These are phyloP conservation scores for Battus philenor DNA, from an alignment of 1,140 invertebrate species.

Conservation along the genomic window DNA sequence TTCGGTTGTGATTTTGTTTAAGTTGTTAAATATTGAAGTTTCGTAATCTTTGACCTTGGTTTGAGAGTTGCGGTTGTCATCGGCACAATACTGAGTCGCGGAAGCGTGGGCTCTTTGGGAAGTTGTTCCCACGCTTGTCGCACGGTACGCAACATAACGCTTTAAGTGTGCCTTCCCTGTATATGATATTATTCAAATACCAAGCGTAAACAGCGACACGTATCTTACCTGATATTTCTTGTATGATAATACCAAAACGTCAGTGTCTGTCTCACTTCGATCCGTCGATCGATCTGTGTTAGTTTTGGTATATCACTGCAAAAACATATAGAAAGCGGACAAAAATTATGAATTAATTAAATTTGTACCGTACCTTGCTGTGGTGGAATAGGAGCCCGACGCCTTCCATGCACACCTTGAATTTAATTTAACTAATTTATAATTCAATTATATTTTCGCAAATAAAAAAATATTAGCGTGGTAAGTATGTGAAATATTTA, in stretches of 20 bases:
- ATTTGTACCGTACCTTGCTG: constrained; percentile 90
- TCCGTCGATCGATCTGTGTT: not conserved
- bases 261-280: constrained; percentile 2
- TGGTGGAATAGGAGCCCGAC: constrained; percentile 97
- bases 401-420: constrained; percentile 95
- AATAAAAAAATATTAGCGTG: no score
- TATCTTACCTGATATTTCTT: constrained; percentile 50
- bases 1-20: no score
- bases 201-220: constrained; percentile 63
- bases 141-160: constrained; percentile 28
- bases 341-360: constrained; percentile 22
- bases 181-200: constrained; percentile 44
- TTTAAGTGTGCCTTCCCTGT: constrained; percentile 31
- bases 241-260: constrained; percentile 31
- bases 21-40: not conserved
- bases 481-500: no score
- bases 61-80: constrained; percentile 44
- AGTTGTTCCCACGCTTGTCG: constrained; percentile 24
- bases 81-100: constrained; percentile 52
- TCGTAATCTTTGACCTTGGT: constrained; percentile 18
- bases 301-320: constrained; percentile 33
- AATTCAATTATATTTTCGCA: no score
- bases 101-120: constrained; percentile 41
- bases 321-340: constrained; percentile 28
- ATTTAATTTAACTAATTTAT: constrained; percentile 51